These are phyloP conservation scores for Cetoscarus ocellatus DNA, from an alignment of 2,797 vertebrate species.

Conservation along the genomic window DNA sequence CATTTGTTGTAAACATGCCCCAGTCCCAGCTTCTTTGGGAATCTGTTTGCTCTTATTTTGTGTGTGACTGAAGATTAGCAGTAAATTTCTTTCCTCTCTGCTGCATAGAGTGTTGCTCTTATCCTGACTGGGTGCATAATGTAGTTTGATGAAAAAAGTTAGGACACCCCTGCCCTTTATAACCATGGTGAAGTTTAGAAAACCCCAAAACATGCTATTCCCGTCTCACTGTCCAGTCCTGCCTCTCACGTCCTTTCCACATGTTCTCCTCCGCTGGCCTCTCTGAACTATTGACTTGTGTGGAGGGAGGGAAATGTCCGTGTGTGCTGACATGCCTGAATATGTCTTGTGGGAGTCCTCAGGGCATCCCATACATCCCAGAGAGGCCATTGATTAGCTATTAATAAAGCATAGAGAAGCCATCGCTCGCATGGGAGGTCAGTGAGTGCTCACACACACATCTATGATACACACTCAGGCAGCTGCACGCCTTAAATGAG, in stretches of 20 bases:
- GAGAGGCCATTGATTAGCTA: constrained; percentile 85
- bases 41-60: too few relatives aligned
- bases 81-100: too few relatives aligned
- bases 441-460: constrained; percentile 46
- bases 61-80: too few relatives aligned
- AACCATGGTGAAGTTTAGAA: too few relatives aligned
- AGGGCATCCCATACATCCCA: constrained; percentile 76
- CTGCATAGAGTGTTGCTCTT: too few relatives aligned
- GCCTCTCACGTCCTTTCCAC: constrained; percentile 7
- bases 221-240: too few relatives aligned
- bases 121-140: too few relatives aligned
- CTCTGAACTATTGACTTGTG: constrained; percentile 47
- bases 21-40: too few relatives aligned
- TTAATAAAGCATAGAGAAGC: constrained; percentile 82
- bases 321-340: constrained; percentile 59
- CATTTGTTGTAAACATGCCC: too few relatives aligned
- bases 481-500: constrained; percentile 20
- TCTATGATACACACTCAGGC: constrained; percentile 4
- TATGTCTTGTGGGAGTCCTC: constrained; percentile 76
- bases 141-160: too few relatives aligned
- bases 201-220: too few relatives aligned
- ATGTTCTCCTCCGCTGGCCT: constrained; percentile 39
- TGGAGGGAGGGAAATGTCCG: constrained; percentile 12
- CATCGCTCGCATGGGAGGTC: constrained; percentile 76
- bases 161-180: too few relatives aligned